These are phyloP conservation scores for Drosophila chauvacae DNA, from an alignment of 1,140 invertebrate genomes.

Conservation along the genomic window DNA sequence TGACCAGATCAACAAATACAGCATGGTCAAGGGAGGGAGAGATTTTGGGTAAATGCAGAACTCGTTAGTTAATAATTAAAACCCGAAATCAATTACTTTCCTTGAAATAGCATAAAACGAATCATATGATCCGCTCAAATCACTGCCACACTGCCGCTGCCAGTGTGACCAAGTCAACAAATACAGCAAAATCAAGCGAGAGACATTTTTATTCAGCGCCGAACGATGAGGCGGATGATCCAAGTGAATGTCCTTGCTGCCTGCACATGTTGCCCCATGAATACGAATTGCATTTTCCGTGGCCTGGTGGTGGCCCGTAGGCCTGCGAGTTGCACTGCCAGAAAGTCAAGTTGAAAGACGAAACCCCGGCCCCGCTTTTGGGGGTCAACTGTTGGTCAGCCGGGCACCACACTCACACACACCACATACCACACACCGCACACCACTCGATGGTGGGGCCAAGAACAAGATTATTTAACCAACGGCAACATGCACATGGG, in stretches of 20 bases:
- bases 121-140: too few relatives aligned
- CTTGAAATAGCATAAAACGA: background rate
- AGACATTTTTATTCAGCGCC: slow-evolving; percentile 2
- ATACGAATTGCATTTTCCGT: slow-evolving; percentile 67
- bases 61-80: background rate
- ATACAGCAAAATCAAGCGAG: background rate
- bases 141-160: background rate
- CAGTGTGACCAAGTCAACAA: background rate
- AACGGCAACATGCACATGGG: slow-evolving; percentile 39
- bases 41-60: background rate
- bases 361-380: slow-evolving; percentile 46
- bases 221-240: slow-evolving; percentile 13
- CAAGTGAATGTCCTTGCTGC: slow-evolving; percentile 49
- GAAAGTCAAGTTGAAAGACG: slow-evolving; percentile 82
- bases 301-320: slow-evolving; percentile 22
- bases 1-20: background rate
- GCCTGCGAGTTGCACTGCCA: slow-evolving; percentile 46
- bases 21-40: background rate
- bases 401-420: slow-evolving; percentile 7
- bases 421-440: background rate
- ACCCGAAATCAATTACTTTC: background rate
- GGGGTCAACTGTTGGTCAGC: slow-evolving; percentile 64
- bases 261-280: slow-evolving; percentile 66
- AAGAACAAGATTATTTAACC: slow-evolving; percentile 63
- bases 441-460: slow-evolving; percentile 32